phyloP scores from a whole-genome alignment of 2,888 invertebrate species.

The Psylliodes chrysocephalus region DNA sequence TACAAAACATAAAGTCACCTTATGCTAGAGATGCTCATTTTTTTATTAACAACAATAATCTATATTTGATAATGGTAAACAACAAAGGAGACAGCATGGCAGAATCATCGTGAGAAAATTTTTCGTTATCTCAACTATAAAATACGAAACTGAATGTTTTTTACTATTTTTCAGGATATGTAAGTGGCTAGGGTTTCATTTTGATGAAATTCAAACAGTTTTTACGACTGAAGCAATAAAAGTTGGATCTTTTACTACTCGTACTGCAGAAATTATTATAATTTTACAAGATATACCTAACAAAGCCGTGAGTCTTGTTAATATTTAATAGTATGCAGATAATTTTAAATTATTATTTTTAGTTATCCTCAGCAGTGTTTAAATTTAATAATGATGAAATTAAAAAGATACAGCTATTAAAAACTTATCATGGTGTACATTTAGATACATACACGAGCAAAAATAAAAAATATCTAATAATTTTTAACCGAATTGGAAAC shows the following conservation, averaged over 20 bases:
- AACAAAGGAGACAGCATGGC: constrained; percentile 44
- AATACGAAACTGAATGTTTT: constrained; percentile 19
- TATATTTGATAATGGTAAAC: constrained; percentile 51
- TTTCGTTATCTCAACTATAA: constrained; percentile 20
- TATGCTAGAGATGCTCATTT: constrained; percentile 50
- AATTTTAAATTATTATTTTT: constrained; percentile 6
- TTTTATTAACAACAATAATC: constrained; percentile 49
- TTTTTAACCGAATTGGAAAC: constrained; percentile 42
- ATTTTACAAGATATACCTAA: constrained; percentile 44
- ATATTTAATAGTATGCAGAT: constrained; percentile 17
- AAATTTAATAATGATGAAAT: constrained; percentile 49
- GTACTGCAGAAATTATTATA: constrained; percentile 51
- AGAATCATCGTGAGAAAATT: constrained; percentile 47
- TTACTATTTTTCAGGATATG: constrained; percentile 53
- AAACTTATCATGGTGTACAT: constrained; percentile 36
- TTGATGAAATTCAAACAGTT: constrained; percentile 52
- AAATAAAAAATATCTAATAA: constrained; percentile 45
- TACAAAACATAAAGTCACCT: constrained; percentile 46
- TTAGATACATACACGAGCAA: constrained; percentile 43
- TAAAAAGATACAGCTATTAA: constrained; percentile 51
- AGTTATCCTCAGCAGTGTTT: constrained; percentile 39
- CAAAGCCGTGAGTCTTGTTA: constrained; percentile 32
- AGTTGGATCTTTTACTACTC: constrained; percentile 49
- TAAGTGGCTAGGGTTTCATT: constrained; percentile 55
- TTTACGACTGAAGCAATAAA: constrained; percentile 41